These are phyloP conservation scores for Hypolimnas misippus DNA, from an alignment of 2,888 invertebrate genomes.

Conservation along the genomic window DNA sequence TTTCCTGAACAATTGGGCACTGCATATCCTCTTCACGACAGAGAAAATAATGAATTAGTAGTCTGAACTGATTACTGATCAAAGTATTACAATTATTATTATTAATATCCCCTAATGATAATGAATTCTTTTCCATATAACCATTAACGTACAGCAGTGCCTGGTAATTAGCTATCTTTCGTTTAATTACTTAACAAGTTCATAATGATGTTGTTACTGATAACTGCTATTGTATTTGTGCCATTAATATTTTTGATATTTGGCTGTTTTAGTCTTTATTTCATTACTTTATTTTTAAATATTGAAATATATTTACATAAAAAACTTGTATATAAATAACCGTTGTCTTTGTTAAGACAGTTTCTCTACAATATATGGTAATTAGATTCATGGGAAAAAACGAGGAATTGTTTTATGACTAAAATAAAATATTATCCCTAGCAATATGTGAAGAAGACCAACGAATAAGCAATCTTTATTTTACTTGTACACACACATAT, in stretches of 20 bases:
- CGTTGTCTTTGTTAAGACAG: background rate
- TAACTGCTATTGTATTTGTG: constrained; percentile 4
- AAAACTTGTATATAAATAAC: background rate
- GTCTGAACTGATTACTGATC: constrained; percentile 26
- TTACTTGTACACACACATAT: constrained; percentile 3
- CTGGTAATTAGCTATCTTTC: constrained; percentile 23
- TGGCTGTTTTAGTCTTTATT: background rate
- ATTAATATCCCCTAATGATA: constrained; percentile 16
- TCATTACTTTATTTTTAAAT: background rate
- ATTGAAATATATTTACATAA: too few species aligned
- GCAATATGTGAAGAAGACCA: background rate
- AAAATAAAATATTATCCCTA: background rate
- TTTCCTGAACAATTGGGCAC: constrained; percentile 77
- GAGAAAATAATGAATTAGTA: constrained; percentile 61
- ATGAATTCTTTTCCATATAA: constrained; percentile 14
- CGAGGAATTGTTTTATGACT: too few species aligned
- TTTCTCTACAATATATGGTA: background rate
- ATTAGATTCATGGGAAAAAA: too few species aligned
- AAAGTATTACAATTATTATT: constrained; percentile 5
- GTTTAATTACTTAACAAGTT: constrained; percentile 27
- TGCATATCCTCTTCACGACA: constrained; percentile 78
- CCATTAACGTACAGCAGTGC: constrained; percentile 20
- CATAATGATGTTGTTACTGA: constrained; percentile 18
- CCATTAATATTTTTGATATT: background rate
- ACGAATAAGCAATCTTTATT: background rate